A percentile compares a stretch with the other conserved stretches of the same genome.
phyloP scores from a whole-genome alignment of 2,113 vertebrate species.

The Pterocles burchelli region DNA sequence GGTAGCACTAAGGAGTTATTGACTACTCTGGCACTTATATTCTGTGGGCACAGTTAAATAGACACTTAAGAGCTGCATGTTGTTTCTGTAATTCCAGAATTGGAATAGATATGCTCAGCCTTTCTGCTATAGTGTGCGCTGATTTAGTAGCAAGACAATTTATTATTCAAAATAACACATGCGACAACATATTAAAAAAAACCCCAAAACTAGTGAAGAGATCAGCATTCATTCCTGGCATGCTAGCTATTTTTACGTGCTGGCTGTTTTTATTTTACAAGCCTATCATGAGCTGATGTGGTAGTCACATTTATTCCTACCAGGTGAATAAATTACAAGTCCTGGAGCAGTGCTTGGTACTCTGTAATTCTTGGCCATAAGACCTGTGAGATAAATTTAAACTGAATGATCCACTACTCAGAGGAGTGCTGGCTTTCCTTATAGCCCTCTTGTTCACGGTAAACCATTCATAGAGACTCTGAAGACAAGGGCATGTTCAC shows the following conservation, averaged over 20 bases:
- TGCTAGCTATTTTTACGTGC: background rate
- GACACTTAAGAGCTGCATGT: background rate
- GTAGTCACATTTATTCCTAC: background rate
- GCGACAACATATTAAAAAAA: background rate
- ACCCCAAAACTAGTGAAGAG: background rate
- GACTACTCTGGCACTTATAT: background rate
- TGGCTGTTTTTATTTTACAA: conserved; percentile 4
- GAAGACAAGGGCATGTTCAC: background rate
- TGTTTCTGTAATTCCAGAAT: background rate
- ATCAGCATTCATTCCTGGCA: background rate
- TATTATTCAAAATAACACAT: background rate
- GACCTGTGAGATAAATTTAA: background rate
- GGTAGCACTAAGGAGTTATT: background rate
- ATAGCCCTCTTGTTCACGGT: background rate
- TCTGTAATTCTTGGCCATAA: background rate
- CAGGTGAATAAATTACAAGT: background rate
- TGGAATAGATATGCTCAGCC: background rate
- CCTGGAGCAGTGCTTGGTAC: background rate
- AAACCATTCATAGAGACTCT: background rate
- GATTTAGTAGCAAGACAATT: background rate
- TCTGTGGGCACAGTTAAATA: background rate
- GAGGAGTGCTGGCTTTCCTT: background rate
- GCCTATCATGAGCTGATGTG: background rate
- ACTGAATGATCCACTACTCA: background rate
- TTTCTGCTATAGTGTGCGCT: background rate